Conservation (phyloP, 2,888 invertebrate genomes). For the Nudaria mundana region DNA sequence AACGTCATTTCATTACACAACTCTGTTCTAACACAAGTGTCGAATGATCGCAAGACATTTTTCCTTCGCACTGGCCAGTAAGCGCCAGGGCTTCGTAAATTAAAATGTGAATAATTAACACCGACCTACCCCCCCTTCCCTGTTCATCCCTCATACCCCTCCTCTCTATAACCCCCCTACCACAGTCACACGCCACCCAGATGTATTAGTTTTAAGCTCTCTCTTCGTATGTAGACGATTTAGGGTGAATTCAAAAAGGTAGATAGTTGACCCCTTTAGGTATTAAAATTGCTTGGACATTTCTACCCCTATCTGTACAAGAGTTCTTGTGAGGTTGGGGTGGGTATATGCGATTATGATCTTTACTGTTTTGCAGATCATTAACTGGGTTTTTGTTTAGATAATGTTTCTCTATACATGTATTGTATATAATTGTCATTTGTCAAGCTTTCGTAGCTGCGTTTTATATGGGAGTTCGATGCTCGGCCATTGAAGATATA, state of each 20-base stretch:
- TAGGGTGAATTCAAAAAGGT: slow-evolving; percentile 55
- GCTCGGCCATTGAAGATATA: too few relatives aligned
- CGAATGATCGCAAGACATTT: slow-evolving; percentile 75
- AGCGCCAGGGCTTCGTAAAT: slow-evolving; percentile 70
- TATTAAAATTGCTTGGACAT: slow-evolving; percentile 53
- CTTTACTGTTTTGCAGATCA: slow-evolving; percentile 25
- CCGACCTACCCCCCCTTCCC: slow-evolving; percentile 44
- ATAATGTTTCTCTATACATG: slow-evolving; percentile 1
- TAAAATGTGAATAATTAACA: slow-evolving; percentile 81
- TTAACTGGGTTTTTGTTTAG: slow-evolving; percentile 11
- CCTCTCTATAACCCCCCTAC: slow-evolving; percentile 27
- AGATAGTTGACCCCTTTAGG: slow-evolving; percentile 59
- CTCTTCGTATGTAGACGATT: slow-evolving; percentile 67
- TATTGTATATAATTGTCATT: too few relatives aligned
- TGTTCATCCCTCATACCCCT: slow-evolving; percentile 31
- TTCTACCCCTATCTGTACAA: slow-evolving; percentile 27
- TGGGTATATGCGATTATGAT: slow-evolving; percentile 27
- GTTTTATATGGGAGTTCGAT: too few relatives aligned
- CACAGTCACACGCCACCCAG: slow-evolving; percentile 58
- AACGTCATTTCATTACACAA: background rate
- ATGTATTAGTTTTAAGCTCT: slow-evolving; percentile 79
- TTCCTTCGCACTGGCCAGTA: slow-evolving; percentile 61
- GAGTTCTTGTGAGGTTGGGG: slow-evolving; percentile 28
- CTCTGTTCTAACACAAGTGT: too few relatives aligned
- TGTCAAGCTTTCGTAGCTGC: too few relatives aligned